Conservation (phyloP, 2,113 vertebrate genomes). For the Tachysurus fulvidraco region DNA sequence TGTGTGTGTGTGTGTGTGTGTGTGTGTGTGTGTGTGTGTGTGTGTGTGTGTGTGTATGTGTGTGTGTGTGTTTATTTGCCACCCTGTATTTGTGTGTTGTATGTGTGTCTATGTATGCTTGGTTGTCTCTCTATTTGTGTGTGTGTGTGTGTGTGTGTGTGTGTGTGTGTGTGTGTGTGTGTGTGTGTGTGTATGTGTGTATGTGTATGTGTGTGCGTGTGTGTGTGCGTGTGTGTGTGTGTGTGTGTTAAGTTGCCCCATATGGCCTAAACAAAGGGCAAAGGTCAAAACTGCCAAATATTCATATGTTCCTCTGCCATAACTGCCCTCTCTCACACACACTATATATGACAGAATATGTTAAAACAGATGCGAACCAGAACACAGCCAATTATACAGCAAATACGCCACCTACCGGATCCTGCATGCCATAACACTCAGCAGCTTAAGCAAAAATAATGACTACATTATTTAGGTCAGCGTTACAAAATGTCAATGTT, state of each 20-base stretch:
- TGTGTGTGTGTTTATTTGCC: not conserved
- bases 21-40: not conserved
- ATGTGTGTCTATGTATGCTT: not conserved
- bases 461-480: too few relatives aligned
- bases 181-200: not conserved
- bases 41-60: not conserved
- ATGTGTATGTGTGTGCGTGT: not conserved
- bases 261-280: not conserved
- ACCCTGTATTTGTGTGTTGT: not conserved
- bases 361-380: not conserved
- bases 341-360: not conserved
- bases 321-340: not conserved
- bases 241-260: not conserved
- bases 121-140: not conserved
- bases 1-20: not conserved
- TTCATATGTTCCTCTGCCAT: not conserved
- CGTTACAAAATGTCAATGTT: too few relatives aligned
- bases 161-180: not conserved
- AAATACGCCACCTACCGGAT: slow-evolving; percentile 28
- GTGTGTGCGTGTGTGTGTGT: not conserved
- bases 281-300: not conserved
- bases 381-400: not conserved
- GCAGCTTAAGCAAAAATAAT: not conserved
- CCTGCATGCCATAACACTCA: not conserved
- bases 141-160: not conserved